phyloP scores from a whole-genome alignment of 2,797 vertebrate genomes.

The Sarcoramphus papa region DNA sequence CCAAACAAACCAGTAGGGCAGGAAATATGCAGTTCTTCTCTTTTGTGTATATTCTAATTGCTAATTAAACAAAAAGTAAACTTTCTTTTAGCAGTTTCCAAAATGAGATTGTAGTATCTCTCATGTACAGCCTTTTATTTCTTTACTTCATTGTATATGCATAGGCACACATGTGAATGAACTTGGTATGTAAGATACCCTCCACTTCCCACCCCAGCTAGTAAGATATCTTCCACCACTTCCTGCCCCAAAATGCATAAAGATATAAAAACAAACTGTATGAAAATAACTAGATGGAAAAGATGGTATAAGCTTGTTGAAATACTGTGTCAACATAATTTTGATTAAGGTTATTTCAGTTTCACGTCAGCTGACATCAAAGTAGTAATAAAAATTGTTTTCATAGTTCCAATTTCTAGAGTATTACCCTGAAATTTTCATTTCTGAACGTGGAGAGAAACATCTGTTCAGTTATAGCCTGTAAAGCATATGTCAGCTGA shows the following conservation, averaged over 20 bases:
- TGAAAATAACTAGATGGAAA: neutral
- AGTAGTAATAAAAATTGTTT: neutral
- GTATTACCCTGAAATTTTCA: neutral
- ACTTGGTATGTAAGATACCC: neutral
- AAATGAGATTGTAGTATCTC: neutral
- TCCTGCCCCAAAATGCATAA: neutral
- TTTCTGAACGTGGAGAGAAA: neutral
- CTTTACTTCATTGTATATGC: neutral
- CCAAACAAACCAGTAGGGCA: neutral
- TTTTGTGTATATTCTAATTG: neutral
- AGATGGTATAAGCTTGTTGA: neutral
- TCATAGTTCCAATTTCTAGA: neutral
- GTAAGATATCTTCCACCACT: neutral
- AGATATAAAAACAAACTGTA: neutral
- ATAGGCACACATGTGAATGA: neutral
- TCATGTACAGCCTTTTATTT: neutral
- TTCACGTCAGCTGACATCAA: neutral
- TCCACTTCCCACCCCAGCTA: neutral
- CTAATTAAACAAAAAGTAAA: neutral
- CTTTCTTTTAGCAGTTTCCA: neutral
- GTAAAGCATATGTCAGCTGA: neutral
- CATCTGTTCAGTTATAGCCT: neutral
- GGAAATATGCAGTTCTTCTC: neutral
- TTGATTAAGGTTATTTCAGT: neutral
- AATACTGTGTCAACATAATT: neutral